Percentiles rank a stretch among this genome's conserved stretches.
Conservation (phyloP, 2,888 invertebrate species). For the Leucoptera coffeella region DNA sequence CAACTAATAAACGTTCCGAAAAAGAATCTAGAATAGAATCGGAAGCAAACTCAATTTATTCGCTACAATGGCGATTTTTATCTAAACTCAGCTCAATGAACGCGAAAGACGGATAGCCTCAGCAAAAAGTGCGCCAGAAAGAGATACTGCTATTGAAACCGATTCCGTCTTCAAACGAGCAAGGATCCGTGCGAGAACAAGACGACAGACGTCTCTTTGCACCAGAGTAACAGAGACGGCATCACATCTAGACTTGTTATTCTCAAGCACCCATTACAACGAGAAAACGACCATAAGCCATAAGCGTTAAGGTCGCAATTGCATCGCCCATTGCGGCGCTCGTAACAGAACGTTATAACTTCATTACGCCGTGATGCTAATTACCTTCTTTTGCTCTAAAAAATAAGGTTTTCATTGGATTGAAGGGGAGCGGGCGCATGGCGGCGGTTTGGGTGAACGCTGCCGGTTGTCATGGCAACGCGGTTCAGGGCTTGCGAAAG, state of each 20-base stretch:
- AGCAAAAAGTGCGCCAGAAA: slow-evolving; percentile 37
- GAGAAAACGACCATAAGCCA: slow-evolving; percentile 37
- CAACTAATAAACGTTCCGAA: slow-evolving; percentile 19
- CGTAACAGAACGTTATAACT: slow-evolving; percentile 46
- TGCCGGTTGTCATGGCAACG: slow-evolving; percentile 55
- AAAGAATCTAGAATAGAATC: slow-evolving; percentile 22
- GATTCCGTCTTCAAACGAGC: slow-evolving; percentile 36
- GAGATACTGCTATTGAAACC: slow-evolving; percentile 37
- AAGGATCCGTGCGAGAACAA: slow-evolving; percentile 29
- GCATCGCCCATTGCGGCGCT: slow-evolving; percentile 40
- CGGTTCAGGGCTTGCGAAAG: slow-evolving; percentile 39
- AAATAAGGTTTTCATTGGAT: slow-evolving; percentile 35
- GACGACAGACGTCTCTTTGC: slow-evolving; percentile 35
- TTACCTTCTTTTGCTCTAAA: slow-evolving; percentile 19
- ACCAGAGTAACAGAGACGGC: slow-evolving; percentile 49
- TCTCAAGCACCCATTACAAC: slow-evolving; percentile 40
- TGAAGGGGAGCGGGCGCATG: slow-evolving; percentile 17
- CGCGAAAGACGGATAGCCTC: slow-evolving; percentile 42
- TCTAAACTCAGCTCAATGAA: slow-evolving; percentile 32
- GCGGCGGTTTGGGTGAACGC: slow-evolving; percentile 15
- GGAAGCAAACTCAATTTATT: slow-evolving; percentile 32
- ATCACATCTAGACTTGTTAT: slow-evolving; percentile 50
- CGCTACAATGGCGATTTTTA: slow-evolving; percentile 38
- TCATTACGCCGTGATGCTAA: slow-evolving; percentile 26
- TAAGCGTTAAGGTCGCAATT: slow-evolving; percentile 44